Evolutionary conservation across 30 jellyfish, hydroid and myxozoan genomes (phyloP).

Genomic region (Turritopsis dohrnii): DNA sequence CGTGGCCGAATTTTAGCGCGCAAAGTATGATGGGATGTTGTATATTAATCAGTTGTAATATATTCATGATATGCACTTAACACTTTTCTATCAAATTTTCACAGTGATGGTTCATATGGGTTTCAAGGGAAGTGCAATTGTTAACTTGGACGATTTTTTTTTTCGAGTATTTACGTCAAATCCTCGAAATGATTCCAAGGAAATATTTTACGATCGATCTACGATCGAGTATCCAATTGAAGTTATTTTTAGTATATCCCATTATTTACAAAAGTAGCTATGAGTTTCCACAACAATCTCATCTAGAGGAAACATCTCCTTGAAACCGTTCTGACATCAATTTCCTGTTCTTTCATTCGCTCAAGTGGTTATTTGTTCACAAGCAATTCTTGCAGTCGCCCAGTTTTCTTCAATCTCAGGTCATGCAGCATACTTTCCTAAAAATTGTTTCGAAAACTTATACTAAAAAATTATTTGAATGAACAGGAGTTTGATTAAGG

Average conservation of each 20-base stretch:
- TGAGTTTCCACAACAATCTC: no score
- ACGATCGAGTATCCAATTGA: no score
- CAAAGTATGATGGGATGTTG: background rate
- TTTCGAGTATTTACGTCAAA: no score
- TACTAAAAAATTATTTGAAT: no score
- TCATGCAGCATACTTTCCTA: slow-evolving; percentile 79
- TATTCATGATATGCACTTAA: background rate
- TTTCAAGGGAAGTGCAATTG: no score
- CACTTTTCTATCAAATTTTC: background rate
- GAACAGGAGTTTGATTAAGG: no score
- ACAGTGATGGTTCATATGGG: no score
- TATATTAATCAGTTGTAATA: background rate
- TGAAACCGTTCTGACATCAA: background rate
- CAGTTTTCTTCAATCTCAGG: slow-evolving; percentile 68
- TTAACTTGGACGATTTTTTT: no score
- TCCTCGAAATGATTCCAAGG: no score
- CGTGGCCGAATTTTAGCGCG: background rate
- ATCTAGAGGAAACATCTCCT: background rate
- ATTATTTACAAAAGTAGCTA: background rate
- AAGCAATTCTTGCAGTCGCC: slow-evolving; percentile 60
- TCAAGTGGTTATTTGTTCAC: background rate
- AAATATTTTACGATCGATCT: no score
- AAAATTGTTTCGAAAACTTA: no score
- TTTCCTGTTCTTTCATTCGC: background rate
- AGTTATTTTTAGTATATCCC: no score